These are phyloP conservation scores for Pedionomus torquatus DNA, from an alignment of 2,113 vertebrate species.

Conservation along the genomic window DNA sequence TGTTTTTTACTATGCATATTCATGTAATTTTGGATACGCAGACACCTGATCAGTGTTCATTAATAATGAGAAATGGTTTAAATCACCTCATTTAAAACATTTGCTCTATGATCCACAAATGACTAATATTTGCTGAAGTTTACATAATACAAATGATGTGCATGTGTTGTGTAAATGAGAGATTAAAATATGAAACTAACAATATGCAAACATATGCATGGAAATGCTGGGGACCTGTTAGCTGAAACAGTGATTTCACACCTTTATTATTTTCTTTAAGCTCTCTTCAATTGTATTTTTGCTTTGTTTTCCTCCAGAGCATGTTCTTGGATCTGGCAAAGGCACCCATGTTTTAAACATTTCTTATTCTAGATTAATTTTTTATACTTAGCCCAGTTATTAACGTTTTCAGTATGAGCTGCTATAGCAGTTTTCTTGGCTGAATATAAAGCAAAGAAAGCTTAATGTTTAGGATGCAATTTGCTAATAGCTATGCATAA, in stretches of 20 bases:
- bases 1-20: conserved; percentile 78
- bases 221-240: conserved; percentile 72
- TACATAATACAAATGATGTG: conserved; percentile 83
- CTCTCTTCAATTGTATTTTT: conserved; percentile 71
- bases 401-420: conserved; percentile 34
- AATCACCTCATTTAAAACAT: conserved; percentile 82
- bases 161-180: conserved; percentile 79
- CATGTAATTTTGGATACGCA: conserved; percentile 76
- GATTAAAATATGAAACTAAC: conserved; percentile 80
- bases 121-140: conserved; percentile 83
- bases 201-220: conserved; percentile 79
- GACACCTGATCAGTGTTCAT: conserved; percentile 79
- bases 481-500: conserved; percentile 49
- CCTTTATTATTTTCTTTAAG: conserved; percentile 74
- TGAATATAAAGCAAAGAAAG: conserved; percentile 42
- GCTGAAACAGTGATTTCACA: conserved; percentile 74
- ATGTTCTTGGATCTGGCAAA: conserved; percentile 57
- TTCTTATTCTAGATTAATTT: conserved; percentile 42
- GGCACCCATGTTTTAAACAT: conserved; percentile 54
- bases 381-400: conserved; percentile 42
- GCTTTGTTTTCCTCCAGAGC: conserved; percentile 62
- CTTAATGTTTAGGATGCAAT: conserved; percentile 12
- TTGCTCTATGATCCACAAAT: conserved; percentile 82
- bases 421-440: conserved; percentile 6
- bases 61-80: conserved; percentile 82